Evolutionary conservation across 1,140 invertebrate species (phyloP).

Genomic region (Calycopis cecrops): DNA sequence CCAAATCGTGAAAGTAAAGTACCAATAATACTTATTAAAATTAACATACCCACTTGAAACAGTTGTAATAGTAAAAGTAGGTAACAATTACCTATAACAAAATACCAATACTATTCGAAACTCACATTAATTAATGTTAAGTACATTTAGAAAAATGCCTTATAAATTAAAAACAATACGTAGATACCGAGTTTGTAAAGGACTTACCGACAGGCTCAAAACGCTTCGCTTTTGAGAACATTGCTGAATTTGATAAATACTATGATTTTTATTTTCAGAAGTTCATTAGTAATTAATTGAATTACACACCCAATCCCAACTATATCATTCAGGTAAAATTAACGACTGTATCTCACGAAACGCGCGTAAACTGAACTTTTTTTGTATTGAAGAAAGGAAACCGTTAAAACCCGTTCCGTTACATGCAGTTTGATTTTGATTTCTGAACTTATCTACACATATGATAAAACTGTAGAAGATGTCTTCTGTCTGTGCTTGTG

Average conservation of each 20-base stretch:
- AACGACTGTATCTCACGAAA: neutral
- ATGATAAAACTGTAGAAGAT: neutral
- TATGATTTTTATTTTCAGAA: neutral
- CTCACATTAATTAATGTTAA: too few relatives aligned
- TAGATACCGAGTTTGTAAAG: too few relatives aligned
- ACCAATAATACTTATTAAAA: neutral
- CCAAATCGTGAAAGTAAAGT: neutral
- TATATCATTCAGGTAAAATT: neutral
- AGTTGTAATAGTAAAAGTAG: neutral
- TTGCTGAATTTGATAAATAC: slow-evolving; percentile 26
- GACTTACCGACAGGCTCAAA: slow-evolving; percentile 60
- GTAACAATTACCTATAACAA: too few relatives aligned
- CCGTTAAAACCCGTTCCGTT: slow-evolving; percentile 3
- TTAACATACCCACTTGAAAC: too few relatives aligned
- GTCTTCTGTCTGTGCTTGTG: too few relatives aligned
- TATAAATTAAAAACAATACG: neutral
- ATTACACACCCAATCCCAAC: neutral
- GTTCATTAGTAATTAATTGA: neutral
- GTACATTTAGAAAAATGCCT: too few relatives aligned
- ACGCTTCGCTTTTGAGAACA: slow-evolving; percentile 66
- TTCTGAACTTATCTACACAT: neutral
- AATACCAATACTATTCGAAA: neutral
- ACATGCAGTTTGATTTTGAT: neutral
- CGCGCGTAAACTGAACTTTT: slow-evolving; percentile 16
- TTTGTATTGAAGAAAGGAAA: neutral